These are phyloP conservation scores for Macrophya alboannulata DNA, from an alignment of 2,888 invertebrate genomes.

Conservation along the genomic window DNA sequence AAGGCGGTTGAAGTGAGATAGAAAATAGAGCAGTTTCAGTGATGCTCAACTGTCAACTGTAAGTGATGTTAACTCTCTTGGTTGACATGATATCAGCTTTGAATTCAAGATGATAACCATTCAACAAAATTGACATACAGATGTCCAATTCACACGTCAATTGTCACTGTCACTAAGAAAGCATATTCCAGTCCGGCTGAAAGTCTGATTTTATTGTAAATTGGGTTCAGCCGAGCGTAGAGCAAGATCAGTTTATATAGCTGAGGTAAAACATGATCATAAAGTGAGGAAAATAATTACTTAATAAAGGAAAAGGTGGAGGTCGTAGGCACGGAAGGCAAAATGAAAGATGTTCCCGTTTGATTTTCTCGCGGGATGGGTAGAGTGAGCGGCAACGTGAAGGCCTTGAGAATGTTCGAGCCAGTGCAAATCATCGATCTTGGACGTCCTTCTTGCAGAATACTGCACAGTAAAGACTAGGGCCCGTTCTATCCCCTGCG, in stretches of 20 bases:
- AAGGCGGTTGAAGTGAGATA: conserved; percentile 64
- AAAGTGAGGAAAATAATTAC: conserved; percentile 35
- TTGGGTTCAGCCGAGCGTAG: neutral
- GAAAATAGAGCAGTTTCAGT: conserved; percentile 69
- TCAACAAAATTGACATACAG: neutral
- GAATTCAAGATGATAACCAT: neutral
- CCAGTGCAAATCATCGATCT: conserved; percentile 23
- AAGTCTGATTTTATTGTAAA: neutral
- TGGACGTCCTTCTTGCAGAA: conserved; percentile 2
- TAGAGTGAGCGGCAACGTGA: conserved; percentile 68
- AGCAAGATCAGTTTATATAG: conserved; percentile 3
- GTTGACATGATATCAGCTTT: conserved; percentile 1
- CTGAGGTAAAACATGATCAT: conserved; percentile 1
- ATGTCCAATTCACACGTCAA: neutral
- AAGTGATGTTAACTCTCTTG: neutral
- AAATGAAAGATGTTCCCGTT: conserved; percentile 65
- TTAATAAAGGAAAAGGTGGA: conserved; percentile 33
- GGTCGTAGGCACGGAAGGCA: conserved; percentile 60
- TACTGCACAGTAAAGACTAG: neutral
- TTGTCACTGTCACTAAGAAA: neutral
- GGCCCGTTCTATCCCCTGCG: neutral
- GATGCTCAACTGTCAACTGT: conserved; percentile 62
- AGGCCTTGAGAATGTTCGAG: conserved; percentile 71
- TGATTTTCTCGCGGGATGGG: conserved; percentile 52
- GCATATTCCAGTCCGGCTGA: neutral